Percentiles rank a stretch among this genome's conserved stretches.
phyloP scores from a whole-genome alignment of 2,888 invertebrate genomes.

The Coleophora deauratella region DNA sequence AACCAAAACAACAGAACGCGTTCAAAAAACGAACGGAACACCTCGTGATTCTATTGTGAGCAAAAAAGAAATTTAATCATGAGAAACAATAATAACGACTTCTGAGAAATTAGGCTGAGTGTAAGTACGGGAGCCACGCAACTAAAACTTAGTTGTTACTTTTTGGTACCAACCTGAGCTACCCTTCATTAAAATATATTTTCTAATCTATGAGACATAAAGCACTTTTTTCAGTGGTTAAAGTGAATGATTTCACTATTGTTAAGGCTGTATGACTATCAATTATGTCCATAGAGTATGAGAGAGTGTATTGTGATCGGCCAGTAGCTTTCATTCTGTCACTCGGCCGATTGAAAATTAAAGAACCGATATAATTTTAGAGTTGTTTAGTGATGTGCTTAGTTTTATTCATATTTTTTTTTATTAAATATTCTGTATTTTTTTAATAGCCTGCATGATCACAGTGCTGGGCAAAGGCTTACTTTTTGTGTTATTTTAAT shows the following conservation, averaged over 20 bases:
- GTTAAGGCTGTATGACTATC: constrained; percentile 70
- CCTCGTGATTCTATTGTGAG: constrained; percentile 56
- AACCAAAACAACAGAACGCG: constrained; percentile 19
- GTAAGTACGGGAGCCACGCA: constrained; percentile 74
- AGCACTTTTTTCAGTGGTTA: constrained; percentile 23
- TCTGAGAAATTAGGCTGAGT: constrained; percentile 66
- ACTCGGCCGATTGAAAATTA: constrained; percentile 67
- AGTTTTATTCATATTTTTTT: not conserved
- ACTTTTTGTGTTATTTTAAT: no score
- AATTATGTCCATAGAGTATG: constrained; percentile 67
- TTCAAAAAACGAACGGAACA: constrained; percentile 46
- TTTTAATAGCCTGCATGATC: no score
- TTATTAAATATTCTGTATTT: not conserved
- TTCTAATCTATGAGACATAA: constrained; percentile 24
- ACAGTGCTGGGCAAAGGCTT: no score
- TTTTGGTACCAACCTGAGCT: constrained; percentile 44
- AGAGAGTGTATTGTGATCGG: constrained; percentile 66
- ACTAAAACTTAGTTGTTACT: constrained; percentile 57
- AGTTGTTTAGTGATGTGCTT: constrained; percentile 42
- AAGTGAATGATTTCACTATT: constrained; percentile 58
- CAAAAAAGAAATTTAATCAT: constrained; percentile 74
- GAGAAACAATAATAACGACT: constrained; percentile 72
- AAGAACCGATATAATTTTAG: constrained; percentile 70
- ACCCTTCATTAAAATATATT: constrained; percentile 20
- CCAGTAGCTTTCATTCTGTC: constrained; percentile 67